Conservation (phyloP, 2,113 vertebrate species). For the Stigmatopora argus region DNA sequence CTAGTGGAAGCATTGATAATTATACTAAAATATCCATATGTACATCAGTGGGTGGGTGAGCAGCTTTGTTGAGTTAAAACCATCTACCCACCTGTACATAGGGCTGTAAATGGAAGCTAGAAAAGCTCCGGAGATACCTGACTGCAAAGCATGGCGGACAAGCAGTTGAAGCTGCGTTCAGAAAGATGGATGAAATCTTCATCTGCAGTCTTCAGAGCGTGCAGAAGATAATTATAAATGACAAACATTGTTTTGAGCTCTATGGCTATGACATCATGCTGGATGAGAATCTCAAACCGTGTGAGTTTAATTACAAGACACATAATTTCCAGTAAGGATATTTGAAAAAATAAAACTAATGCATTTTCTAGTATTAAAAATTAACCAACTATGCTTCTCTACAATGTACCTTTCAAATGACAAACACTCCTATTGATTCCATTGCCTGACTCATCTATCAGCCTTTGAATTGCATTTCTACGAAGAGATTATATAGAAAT, state of each 20-base stretch:
- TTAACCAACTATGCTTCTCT: background rate
- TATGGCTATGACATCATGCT: constrained; percentile 81
- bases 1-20: too few species aligned
- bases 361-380: constrained; percentile 15
- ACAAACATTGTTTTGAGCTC: constrained; percentile 82
- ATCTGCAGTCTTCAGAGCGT: constrained; percentile 80
- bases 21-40: too few species aligned
- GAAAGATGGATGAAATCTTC: constrained; percentile 77
- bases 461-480: background rate
- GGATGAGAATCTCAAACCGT: constrained; percentile 80
- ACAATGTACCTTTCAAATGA: constrained; percentile 3
- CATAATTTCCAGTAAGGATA: too few species aligned
- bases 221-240: constrained; percentile 82
- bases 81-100: constrained; percentile 20
- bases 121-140: constrained; percentile 73
- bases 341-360: too few species aligned
- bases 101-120: constrained; percentile 82
- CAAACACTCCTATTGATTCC: background rate
- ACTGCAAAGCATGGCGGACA: constrained; percentile 67
- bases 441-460: background rate
- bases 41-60: too few species aligned
- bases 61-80: background rate
- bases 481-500: background rate
- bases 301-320: constrained; percentile 50
- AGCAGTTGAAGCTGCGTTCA: constrained; percentile 66